Conservation (phyloP, 53 echinoderm and acorn worm species). For the Mesocentrotus franciscanus region DNA sequence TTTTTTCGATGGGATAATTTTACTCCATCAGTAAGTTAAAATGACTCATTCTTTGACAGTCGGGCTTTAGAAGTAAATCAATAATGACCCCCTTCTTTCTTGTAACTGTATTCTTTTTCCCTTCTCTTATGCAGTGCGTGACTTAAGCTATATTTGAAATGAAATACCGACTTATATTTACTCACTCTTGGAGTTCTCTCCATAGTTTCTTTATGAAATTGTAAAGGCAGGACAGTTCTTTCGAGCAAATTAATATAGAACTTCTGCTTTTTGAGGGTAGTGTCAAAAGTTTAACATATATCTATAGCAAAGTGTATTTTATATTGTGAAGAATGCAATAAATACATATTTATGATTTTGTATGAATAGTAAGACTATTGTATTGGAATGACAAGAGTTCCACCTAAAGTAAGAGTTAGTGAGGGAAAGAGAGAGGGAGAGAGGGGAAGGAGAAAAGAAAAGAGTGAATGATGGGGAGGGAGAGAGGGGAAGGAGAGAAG, state of each 20-base stretch:
- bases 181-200: too few species aligned
- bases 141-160: background rate
- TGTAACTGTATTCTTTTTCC: background rate
- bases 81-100: background rate
- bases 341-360: conserved; percentile 51
- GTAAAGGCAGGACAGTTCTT: background rate
- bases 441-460: background rate
- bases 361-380: background rate
- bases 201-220: background rate
- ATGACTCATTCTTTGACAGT: too few species aligned
- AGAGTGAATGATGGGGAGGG: too few species aligned
- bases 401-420: background rate
- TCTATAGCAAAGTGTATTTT: conserved; percentile 60
- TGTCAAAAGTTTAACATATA: background rate
- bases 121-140: background rate
- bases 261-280: conserved; percentile 2
- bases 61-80: too few species aligned
- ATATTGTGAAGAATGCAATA: conserved; percentile 50
- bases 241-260: conserved; percentile 11
- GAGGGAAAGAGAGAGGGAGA: background rate
- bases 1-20: too few species aligned
- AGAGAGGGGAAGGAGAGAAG: background rate
- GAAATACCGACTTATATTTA: background rate
- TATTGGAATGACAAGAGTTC: background rate
- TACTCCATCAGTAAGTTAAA: too few species aligned